phyloP scores from a whole-genome alignment of 2,797 vertebrate species.

The Spinus pinus region DNA sequence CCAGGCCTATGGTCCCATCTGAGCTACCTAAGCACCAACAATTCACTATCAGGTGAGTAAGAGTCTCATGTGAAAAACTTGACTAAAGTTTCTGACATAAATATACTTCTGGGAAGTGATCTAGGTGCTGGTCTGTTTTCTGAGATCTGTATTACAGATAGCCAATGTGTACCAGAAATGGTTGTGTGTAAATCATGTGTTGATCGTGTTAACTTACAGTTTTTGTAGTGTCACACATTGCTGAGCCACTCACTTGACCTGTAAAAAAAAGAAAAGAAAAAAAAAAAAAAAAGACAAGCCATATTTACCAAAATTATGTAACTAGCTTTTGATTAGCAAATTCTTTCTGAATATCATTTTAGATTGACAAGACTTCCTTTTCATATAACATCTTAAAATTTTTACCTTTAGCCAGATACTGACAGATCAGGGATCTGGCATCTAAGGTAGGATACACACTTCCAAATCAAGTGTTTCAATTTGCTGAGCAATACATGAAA shows the following conservation, averaged over 20 bases:
- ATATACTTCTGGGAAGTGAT: neutral
- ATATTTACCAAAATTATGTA: neutral
- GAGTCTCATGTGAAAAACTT: neutral
- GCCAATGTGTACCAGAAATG: neutral
- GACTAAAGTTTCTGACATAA: neutral
- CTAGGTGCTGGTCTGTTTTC: neutral
- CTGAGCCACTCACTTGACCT: neutral
- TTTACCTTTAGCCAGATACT: neutral
- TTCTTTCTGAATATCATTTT: neutral
- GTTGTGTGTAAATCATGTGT: neutral
- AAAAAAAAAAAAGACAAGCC: neutral
- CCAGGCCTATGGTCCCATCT: neutral
- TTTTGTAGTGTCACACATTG: neutral
- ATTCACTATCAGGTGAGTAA: neutral
- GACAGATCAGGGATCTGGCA: neutral
- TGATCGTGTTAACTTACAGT: neutral
- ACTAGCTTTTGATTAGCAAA: neutral
- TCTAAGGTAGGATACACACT: neutral
- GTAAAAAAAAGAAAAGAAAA: neutral
- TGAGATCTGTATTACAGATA: neutral
- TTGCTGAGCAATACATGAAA: neutral
- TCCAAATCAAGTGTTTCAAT: neutral
- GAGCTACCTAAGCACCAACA: neutral
- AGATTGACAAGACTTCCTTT: neutral
- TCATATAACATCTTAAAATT: neutral